Evolutionary conservation across 2,797 vertebrate genomes (phyloP).

Genomic region (Coccyzus lansbergi): DNA sequence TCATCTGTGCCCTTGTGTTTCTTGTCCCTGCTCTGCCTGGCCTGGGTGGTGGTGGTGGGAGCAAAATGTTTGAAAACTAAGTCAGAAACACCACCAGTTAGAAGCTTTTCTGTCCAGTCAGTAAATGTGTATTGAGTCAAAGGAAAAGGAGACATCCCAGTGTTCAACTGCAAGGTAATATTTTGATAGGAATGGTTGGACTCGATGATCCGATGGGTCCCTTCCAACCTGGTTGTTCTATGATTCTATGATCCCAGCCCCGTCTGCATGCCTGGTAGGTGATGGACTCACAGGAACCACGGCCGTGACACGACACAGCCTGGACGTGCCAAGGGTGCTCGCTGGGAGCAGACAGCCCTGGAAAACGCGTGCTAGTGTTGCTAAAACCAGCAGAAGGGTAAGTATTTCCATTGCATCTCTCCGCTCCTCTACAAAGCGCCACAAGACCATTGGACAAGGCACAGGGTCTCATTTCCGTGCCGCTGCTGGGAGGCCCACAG

Average conservation of each 20-base stretch:
- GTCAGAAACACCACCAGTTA: neutral
- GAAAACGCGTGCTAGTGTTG: neutral
- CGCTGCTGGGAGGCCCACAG: neutral
- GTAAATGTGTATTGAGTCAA: neutral
- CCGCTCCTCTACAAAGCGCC: neutral
- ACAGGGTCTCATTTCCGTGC: fast-evolving
- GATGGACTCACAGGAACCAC: neutral
- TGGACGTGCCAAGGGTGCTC: fast-evolving
- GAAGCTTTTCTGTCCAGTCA: neutral
- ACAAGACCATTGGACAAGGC: fast-evolving
- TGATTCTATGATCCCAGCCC: neutral
- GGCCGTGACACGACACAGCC: neutral
- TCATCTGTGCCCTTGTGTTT: neutral
- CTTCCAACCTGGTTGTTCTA: no score
- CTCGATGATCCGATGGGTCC: no score
- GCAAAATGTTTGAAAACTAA: neutral
- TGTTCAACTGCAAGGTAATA: neutral
- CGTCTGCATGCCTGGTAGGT: neutral
- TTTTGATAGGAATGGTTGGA: no score
- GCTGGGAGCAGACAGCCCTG: neutral
- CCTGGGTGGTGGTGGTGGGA: neutral
- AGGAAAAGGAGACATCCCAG: neutral
- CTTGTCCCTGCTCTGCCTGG: neutral
- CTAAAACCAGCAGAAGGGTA: neutral
- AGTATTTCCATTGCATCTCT: neutral